Conservation (phyloP, 2,888 invertebrate species). For the Lottia gigantea region DNA sequence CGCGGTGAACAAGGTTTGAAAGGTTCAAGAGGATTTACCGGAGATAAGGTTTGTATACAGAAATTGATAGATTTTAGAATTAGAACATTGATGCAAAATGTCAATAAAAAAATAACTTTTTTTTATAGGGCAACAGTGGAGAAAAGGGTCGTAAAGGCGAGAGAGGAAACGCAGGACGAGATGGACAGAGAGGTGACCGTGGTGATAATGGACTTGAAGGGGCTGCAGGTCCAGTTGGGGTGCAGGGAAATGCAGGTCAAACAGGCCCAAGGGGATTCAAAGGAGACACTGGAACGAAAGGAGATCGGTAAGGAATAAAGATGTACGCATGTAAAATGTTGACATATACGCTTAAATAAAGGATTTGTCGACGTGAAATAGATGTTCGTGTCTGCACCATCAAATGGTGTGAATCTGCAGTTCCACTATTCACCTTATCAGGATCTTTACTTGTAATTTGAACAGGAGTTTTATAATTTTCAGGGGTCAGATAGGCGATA, state of each 20-base stretch:
- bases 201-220: not conserved
- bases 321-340: no score
- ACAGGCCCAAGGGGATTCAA: not conserved
- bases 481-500: constrained; percentile 5
- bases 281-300: not conserved
- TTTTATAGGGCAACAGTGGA: not conserved
- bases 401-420: no score
- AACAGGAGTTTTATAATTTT: not conserved
- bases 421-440: no score
- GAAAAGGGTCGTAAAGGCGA: constrained; percentile 1
- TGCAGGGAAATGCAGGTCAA: not conserved
- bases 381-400: no score
- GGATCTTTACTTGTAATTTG: no score
- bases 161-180: not conserved
- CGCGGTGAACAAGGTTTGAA: not conserved
- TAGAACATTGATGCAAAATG: no score
- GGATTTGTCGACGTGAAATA: no score
- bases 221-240: not conserved
- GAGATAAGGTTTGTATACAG: not conserved
- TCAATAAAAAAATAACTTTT: not conserved
- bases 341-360: no score
- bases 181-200: not conserved
- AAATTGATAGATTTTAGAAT: no score
- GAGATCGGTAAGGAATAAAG: not conserved
- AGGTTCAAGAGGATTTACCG: not conserved